Evolutionary conservation across 2,797 vertebrate genomes (phyloP), one percentile per base, ranked within the genome.

Genomic region (Neosilurus hyrtlii): DNA sequence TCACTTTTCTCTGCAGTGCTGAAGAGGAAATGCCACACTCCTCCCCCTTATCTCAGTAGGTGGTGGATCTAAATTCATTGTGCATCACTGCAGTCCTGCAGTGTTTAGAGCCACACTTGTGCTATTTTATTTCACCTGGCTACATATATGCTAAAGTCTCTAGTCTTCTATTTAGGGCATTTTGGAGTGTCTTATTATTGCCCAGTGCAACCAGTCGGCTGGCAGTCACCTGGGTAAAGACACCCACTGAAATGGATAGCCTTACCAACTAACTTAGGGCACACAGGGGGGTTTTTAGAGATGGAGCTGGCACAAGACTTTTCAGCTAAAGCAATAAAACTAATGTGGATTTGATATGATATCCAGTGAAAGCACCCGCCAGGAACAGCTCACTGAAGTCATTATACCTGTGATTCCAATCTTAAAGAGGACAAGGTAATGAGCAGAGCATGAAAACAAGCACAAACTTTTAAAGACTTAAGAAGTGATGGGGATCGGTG

Each of bases 261-360:
- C 20, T 57, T 62, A 5, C 26, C 49, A 59, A 79, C 35, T 65
- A 52, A 59, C 61, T 67, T 30, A 52, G 43, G 79, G 57, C 22
- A 18, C 75, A 67, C 62, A 35, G 43, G 80, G 30, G 65, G n/a
- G 54, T 18, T 81, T 79, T 79, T 43, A 79, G 78, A 52, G 49
- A 61, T 61, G 83, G 79, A 83, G 43, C 70, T 84, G 84, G 74
- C 18, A 54, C 59, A 57, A 80, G 26, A 37, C 70, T 75, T 59
- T 67, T 73, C 57, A 72, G 84, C 71, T 84, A 84, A 84, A 81
- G 76, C 84, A 87, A 84, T 84, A 62, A 76, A 79, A 83, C 61
- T 24, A 65, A 61, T 66, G 74, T 82, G 51, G 65, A 86, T 83
- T 65, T 86, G 83, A 86, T 85, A 86, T 75, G 54, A 76, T 84